Evolutionary conservation across 2,888 invertebrate species (phyloP), one percentile per base, ranked within the genome.

Genomic region (Lysandra coridon): DNA sequence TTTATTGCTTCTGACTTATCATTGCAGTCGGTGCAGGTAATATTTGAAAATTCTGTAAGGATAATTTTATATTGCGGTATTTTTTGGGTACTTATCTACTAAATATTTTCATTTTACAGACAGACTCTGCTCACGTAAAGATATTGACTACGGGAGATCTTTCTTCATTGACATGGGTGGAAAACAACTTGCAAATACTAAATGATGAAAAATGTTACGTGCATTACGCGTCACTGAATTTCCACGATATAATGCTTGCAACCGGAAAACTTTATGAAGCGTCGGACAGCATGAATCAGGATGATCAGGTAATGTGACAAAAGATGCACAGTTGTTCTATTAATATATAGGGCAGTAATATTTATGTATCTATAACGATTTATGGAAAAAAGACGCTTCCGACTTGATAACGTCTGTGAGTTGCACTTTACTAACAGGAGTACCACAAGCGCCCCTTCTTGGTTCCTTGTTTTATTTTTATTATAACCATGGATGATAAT

Each of bases 231-330:
- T 98, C 99, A 64, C 96, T 99, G 81, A 99, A 99, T 94, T 99
- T 99, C 97, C 97, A 99, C 84, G 99, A 99, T 92, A 97, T 99
- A 84, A 99, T 99, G 99, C 94, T 99, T 87, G 99, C 99, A 49
- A 98, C 98, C 40, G 99, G 99, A 69, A 69, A 69, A 37, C 69
- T 69, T 69, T 69, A 69, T 33, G 69, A 69, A 37, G 69, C 30
- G 5, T 37, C 33, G 17, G 33, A 69, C 69, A 23, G 12, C 12
- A 64, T 23, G 30, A 37, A 69, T 33, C 23, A 4, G 4, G 69
- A 33, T 69, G 33, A 69, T 69, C 33, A 33, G 69, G 69, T 69
- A 69, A 33, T 33, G 14, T 37, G 17, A 14, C 4, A 37, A 33
- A 64, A 64, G 23, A 30, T 10, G 30, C 0, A 30, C 10, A 64